These are phyloP conservation scores for Clarias fuscus DNA, from an alignment of 2,797 vertebrate genomes.

Conservation along the genomic window DNA sequence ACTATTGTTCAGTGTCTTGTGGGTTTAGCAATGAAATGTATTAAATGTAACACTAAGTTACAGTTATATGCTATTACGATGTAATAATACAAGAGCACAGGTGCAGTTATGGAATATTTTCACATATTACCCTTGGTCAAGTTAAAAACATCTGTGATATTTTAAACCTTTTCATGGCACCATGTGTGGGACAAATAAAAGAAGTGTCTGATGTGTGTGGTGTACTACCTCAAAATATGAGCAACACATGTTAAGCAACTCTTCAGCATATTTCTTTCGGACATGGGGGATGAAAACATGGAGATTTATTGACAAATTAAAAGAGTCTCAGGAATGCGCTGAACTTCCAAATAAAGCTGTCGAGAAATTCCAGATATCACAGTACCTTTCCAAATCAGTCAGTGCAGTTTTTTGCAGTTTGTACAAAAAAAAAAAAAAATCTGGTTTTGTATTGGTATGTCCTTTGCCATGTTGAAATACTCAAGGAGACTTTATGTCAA, in stretches of 20 bases:
- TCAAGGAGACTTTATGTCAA: conserved; percentile 32
- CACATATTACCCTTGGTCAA: not conserved
- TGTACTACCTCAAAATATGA: conserved; percentile 21
- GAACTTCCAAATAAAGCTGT: conserved; percentile 14
- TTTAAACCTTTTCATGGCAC: not conserved
- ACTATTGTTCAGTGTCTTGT: conserved; percentile 49
- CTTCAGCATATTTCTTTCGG: conserved; percentile 35
- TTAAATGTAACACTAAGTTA: conserved; percentile 1
- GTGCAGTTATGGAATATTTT: not conserved
- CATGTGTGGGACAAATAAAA: conserved; percentile 15
- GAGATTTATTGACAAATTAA: conserved; percentile 28
- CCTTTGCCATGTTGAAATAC: conserved; percentile 28
- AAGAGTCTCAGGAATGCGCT: not conserved
- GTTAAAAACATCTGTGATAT: not conserved
- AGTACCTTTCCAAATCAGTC: conserved; percentile 31
- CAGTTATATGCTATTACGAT: not conserved
- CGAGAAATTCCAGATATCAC: conserved; percentile 26
- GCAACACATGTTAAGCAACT: conserved; percentile 8
- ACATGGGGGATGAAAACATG: conserved; percentile 30
- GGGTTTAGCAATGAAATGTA: not conserved
- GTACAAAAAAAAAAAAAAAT: conserved; percentile 34
- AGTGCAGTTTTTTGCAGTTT: conserved; percentile 33
- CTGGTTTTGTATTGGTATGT: conserved; percentile 12
- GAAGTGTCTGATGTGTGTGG: not conserved
- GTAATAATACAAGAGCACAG: not conserved